phyloP scores from a whole-genome alignment of 2,888 invertebrate species.

The Notocelia uddmanniana region DNA sequence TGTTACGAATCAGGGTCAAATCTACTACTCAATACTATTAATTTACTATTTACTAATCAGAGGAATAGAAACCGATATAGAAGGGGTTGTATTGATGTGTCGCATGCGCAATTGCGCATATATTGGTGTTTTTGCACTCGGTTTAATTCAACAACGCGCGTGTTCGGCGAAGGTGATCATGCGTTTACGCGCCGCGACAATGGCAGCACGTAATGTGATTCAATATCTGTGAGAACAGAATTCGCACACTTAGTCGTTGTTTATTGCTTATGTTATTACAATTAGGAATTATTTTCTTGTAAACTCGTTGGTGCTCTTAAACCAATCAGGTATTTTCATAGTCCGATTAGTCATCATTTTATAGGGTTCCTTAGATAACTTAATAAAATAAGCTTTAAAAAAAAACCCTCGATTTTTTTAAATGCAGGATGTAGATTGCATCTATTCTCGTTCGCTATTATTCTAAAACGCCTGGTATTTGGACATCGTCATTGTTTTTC shows the following conservation, averaged over 20 bases:
- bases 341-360: too few species aligned
- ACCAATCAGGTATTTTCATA: too few species aligned
- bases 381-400: too few species aligned
- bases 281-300: neutral
- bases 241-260: slow-evolving; percentile 21
- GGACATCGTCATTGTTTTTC: too few species aligned
- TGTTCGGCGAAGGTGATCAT: slow-evolving; percentile 58
- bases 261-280: neutral
- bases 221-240: slow-evolving; percentile 50
- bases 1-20: too few species aligned
- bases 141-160: slow-evolving; percentile 47
- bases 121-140: neutral
- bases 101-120: slow-evolving; percentile 7
- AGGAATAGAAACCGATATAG: neutral
- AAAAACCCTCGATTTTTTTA: too few species aligned
- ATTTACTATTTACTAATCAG: too few species aligned
- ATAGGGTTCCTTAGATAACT: too few species aligned
- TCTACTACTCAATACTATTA: too few species aligned
- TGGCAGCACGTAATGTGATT: slow-evolving; percentile 59
- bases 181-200: slow-evolving; percentile 50
- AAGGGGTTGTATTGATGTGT: neutral
- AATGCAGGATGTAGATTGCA: too few species aligned
- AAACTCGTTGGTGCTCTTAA: neutral
- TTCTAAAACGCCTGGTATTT: too few species aligned
- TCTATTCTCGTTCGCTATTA: too few species aligned